Evolutionary conservation across 2,113 vertebrate species (phyloP).

Genomic region (Sialia sialis): DNA sequence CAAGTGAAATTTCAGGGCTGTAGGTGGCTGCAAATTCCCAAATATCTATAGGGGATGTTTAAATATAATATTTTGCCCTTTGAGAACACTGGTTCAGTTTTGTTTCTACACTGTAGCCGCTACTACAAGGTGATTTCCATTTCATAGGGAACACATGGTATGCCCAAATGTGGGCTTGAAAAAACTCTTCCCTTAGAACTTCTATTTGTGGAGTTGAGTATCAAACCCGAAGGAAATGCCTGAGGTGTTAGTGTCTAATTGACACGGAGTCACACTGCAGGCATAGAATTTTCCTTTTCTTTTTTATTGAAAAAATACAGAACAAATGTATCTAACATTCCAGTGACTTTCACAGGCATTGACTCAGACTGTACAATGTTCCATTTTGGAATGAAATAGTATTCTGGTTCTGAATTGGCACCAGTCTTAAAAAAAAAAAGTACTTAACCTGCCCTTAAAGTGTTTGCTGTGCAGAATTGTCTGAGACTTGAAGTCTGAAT

Average conservation of each 20-base stretch:
- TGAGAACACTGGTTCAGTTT: not conserved
- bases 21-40: not conserved
- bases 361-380: not conserved
- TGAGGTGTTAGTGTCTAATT: slow-evolving; percentile 43
- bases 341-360: not conserved
- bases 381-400: not conserved
- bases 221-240: slow-evolving; percentile 19
- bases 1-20: not conserved
- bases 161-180: not conserved
- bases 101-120: not conserved
- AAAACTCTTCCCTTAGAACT: slow-evolving; percentile 27
- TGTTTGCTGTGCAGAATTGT: not conserved
- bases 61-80: not conserved
- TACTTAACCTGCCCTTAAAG: not conserved
- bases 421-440: not conserved
- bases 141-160: not conserved
- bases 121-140: not conserved
- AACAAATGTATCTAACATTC: not conserved
- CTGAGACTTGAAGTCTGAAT: not conserved
- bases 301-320: not conserved
- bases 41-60: not conserved
- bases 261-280: slow-evolving; percentile 5
- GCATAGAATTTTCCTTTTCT: not conserved
- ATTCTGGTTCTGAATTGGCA: not conserved
- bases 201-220: not conserved